phyloP scores from a whole-genome alignment of 2,113 vertebrate genomes.

The Misgurnus anguillicaudatus region DNA sequence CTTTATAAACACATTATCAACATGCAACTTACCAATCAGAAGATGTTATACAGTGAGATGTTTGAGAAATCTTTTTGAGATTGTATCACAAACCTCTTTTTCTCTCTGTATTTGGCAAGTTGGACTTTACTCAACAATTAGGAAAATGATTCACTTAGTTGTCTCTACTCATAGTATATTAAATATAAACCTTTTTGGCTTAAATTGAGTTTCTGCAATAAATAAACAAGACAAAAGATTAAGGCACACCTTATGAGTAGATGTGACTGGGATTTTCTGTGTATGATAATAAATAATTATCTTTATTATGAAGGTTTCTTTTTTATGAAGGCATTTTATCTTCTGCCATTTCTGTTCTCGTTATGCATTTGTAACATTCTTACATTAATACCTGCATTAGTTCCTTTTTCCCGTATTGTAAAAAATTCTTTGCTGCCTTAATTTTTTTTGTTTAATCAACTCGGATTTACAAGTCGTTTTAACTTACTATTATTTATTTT shows the following conservation, averaged over 20 bases:
- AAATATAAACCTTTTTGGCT: not conserved
- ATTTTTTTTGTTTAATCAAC: too few species aligned
- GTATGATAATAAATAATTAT: not conserved
- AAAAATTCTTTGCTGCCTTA: too few species aligned
- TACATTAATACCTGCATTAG: too few species aligned
- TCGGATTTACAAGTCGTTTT: too few species aligned
- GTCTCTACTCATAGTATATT: not conserved
- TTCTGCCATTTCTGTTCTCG: too few species aligned
- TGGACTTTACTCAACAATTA: slow-evolving; percentile 22
- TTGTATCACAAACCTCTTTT: not conserved
- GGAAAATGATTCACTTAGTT: not conserved
- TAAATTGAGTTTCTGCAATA: not conserved
- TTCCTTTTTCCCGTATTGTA: too few species aligned
- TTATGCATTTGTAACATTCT: too few species aligned
- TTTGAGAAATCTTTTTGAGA: too few species aligned
- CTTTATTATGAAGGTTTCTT: not conserved
- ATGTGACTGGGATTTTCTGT: not conserved
- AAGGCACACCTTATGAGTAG: not conserved
- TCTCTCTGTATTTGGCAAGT: slow-evolving; percentile 3
- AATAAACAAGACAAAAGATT: slow-evolving; percentile 19
- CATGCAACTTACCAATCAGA: slow-evolving; percentile 4
- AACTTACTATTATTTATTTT: too few species aligned
- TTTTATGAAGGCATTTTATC: too few species aligned
- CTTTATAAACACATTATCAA: not conserved
- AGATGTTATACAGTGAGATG: not conserved